Conservation (phyloP, 2,113 vertebrate species). For the Anseranas semipalmata region DNA sequence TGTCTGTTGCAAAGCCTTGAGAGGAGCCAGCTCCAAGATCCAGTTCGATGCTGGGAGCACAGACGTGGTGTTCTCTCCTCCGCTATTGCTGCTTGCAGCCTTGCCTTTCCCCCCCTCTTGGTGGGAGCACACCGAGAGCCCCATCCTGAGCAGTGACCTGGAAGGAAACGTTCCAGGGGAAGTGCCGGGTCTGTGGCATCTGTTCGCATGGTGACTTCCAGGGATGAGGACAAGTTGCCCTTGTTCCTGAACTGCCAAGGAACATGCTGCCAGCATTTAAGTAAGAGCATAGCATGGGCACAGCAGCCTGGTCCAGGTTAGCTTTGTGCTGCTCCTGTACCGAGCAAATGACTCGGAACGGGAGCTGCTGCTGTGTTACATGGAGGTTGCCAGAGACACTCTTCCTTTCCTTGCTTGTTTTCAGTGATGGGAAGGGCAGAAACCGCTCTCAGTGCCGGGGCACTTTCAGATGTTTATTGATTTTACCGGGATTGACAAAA, state of each 20-base stretch:
- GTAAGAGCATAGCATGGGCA: not conserved
- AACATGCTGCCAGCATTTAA: rapidly evolving
- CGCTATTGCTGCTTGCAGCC: not conserved
- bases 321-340: rapidly evolving
- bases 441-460: rapidly evolving
- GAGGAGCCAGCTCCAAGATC: not conserved
- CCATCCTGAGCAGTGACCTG: not conserved
- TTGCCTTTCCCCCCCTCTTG: rapidly evolving
- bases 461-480: not conserved
- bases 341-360: not conserved
- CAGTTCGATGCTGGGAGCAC: too few relatives aligned
- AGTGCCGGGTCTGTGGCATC: not conserved
- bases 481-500: not conserved
- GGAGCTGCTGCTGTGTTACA: rapidly evolving
- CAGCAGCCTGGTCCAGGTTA: not conserved
- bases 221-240: rapidly evolving
- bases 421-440: not conserved
- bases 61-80: not conserved
- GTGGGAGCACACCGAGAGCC: not conserved
- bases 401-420: rapidly evolving
- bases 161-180: not conserved
- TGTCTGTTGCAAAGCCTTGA: not conserved
- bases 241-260: not conserved
- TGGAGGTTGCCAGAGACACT: not conserved
- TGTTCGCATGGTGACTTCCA: not conserved